Percentiles rank a stretch among this genome's conserved stretches.
Conservation (phyloP, 2,113 vertebrate genomes). For the Paratilapia polleni region DNA sequence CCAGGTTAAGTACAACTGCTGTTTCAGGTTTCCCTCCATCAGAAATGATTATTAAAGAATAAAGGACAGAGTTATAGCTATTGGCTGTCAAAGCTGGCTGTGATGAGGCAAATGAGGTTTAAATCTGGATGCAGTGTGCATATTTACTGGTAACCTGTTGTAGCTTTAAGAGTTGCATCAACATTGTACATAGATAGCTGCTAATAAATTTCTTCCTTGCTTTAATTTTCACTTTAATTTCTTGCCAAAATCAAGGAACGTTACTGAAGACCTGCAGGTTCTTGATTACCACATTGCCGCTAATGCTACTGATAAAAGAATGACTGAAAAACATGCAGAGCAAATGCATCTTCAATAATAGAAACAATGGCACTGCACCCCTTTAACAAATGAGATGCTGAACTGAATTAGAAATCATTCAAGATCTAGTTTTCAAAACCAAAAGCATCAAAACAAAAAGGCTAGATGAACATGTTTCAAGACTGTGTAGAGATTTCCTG, state of each 20-base stretch:
- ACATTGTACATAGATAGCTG: neutral
- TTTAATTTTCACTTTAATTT: neutral
- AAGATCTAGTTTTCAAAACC: neutral
- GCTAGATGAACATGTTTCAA: neutral
- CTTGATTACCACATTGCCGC: neutral
- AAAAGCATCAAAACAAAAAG: neutral
- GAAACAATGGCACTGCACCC: neutral
- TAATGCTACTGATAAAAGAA: neutral
- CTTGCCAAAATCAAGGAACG: neutral
- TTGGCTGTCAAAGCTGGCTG: neutral
- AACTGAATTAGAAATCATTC: neutral
- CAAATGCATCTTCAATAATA: neutral
- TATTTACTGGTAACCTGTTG: neutral
- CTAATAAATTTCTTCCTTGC: neutral
- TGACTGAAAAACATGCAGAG: neutral
- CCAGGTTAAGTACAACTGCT: neutral
- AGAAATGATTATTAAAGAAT: neutral
- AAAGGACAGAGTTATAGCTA: neutral
- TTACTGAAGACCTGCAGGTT: neutral
- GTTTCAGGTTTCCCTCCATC: constrained; percentile 29
- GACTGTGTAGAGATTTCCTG: too few relatives aligned
- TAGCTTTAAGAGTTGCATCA: too few relatives aligned
- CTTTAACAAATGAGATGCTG: neutral
- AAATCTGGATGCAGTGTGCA: neutral
- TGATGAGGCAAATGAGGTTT: neutral